Evolutionary conservation across 2,888 invertebrate species (phyloP).

Genomic region (Tigriopus californicus): DNA sequence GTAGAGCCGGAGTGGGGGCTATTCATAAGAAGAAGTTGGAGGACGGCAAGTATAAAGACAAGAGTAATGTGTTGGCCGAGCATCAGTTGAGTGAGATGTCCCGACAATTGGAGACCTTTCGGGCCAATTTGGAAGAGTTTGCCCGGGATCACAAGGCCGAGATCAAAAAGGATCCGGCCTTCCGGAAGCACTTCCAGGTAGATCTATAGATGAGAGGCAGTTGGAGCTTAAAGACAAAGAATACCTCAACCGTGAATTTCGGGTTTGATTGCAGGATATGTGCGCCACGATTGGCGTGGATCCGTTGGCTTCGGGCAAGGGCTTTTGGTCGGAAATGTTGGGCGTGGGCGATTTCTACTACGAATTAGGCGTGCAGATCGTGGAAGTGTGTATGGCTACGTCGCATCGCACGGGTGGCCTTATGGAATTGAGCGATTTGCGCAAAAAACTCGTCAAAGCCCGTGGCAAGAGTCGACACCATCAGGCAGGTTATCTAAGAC

Average conservation of each 20-base stretch:
- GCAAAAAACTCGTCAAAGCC: conserved; percentile 17
- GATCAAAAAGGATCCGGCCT: conserved; percentile 82
- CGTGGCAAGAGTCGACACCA: conserved; percentile 9
- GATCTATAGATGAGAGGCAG: not conserved
- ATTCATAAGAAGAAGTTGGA: conserved; percentile 69
- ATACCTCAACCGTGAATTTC: no score
- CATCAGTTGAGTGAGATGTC: conserved; percentile 17
- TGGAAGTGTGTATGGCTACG: conserved; percentile 90
- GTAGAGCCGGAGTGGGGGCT: conserved; percentile 66
- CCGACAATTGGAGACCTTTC: conserved; percentile 74
- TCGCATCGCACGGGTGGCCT: conserved; percentile 83
- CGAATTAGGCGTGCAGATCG: conserved; percentile 88
- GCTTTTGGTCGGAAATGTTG: conserved; percentile 81
- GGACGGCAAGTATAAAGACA: conserved; percentile 43
- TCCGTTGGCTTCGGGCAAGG: conserved; percentile 83
- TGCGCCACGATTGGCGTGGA: conserved; percentile 97
- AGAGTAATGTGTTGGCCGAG: conserved; percentile 3
- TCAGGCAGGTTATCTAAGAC: not conserved
- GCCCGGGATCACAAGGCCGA: conserved; percentile 84
- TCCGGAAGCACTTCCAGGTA: conserved; percentile 74
- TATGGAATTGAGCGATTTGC: conserved; percentile 58
- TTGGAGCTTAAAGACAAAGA: no score
- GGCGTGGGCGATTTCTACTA: conserved; percentile 99
- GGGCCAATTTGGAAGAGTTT: conserved; percentile 79
- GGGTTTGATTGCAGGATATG: conserved; percentile 46